These are phyloP conservation scores for Erythrolamprus reginae DNA, from an alignment of 2,113 vertebrate genomes.

Conservation along the genomic window DNA sequence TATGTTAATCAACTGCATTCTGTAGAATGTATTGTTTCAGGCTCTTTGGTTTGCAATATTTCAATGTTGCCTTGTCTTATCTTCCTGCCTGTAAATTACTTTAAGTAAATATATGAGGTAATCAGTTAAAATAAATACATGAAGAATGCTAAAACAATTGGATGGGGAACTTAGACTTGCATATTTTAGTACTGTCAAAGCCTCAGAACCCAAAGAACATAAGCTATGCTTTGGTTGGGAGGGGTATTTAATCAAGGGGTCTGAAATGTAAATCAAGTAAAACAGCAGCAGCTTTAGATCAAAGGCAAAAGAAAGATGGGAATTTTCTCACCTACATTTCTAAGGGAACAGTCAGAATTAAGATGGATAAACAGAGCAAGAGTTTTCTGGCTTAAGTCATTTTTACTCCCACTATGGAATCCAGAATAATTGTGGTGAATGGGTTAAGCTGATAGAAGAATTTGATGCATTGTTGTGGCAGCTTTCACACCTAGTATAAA, in stretches of 20 bases:
- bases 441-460: conserved; percentile 31
- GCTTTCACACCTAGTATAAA: conserved; percentile 24
- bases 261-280: conserved; percentile 64
- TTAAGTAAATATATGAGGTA: neutral
- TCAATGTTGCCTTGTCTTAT: neutral
- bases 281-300: conserved; percentile 59
- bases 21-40: neutral
- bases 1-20: neutral
- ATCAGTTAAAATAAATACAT: conserved; percentile 1
- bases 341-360: conserved; percentile 45
- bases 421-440: conserved; percentile 30
- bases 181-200: conserved; percentile 51
- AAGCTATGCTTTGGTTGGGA: conserved; percentile 31
- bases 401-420: conserved; percentile 44
- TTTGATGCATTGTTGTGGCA: conserved; percentile 26
- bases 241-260: conserved; percentile 43
- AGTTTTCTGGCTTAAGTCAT: conserved; percentile 44
- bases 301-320: conserved; percentile 48
- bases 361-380: conserved; percentile 57
- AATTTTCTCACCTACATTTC: conserved; percentile 51
- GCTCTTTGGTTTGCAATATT: neutral
- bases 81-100: neutral
- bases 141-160: conserved; percentile 13
- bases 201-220: conserved; percentile 50
- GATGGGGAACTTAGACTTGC: conserved; percentile 23